Conservation (phyloP, 2,113 vertebrate species). For the Carettochelys insculpta region DNA sequence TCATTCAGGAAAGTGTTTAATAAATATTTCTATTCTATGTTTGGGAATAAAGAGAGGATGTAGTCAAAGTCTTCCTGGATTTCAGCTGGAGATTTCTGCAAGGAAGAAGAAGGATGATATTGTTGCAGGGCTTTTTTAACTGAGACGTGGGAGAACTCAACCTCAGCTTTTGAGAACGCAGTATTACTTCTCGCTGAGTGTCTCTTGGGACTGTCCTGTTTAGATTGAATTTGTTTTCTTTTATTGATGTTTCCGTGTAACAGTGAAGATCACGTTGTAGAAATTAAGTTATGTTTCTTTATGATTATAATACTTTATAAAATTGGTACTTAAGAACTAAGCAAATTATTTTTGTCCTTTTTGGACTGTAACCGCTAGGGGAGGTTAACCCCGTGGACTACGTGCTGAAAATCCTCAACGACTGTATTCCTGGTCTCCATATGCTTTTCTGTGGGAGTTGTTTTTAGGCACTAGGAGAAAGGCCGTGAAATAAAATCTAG, state of each 20-base stretch:
- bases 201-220: not conserved
- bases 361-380: not conserved
- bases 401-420: not conserved
- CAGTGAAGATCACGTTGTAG: not conserved
- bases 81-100: not conserved
- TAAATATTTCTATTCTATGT: not conserved
- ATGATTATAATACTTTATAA: not conserved
- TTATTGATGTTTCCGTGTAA: too few species aligned
- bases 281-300: not conserved
- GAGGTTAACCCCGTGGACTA: not conserved
- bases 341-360: not conserved
- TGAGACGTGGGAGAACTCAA: not conserved
- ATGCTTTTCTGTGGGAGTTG: not conserved
- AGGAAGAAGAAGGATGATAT: not conserved
- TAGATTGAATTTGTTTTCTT: too few species aligned
- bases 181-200: too few species aligned
- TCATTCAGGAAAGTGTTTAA: not conserved
- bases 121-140: not conserved
- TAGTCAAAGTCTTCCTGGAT: not conserved
- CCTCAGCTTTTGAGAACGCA: not conserved
- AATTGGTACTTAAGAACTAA: not conserved
- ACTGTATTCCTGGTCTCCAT: not conserved
- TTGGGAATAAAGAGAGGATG: not conserved
- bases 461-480: not conserved
- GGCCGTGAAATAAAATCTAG: not conserved